Evolutionary conservation across 2,888 invertebrate species (phyloP), one percentile per base, ranked within the genome.

Genomic region (Drosophila quinaria): DNA sequence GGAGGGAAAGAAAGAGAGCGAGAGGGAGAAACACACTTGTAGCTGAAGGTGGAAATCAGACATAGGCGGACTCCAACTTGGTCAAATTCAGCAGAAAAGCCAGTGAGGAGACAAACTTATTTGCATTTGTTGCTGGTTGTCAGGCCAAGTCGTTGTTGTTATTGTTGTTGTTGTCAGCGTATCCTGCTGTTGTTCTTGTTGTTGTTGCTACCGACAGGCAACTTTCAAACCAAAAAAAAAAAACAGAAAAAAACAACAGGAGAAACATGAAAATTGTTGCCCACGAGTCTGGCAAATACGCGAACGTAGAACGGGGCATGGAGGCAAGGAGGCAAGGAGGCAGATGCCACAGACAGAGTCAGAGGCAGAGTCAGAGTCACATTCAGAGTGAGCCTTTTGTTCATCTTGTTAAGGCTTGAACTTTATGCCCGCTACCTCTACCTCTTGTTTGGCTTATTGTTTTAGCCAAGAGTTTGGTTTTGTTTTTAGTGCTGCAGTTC

Each of bases 231-330:
- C 50, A 41, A 49, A 46, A 58, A 22, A 44, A 29, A 15, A 17
- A 39, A 15, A 39, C 17, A n/a, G 19, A 44, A 58, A 25, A 42
- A 54, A 55, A 64, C 68, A n/a, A 37, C 37, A 37, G 6, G n/a
- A 61, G 68, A 62, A 82, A 89, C 90, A 87, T 83, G 88, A 88
- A 87, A 89, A 87, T 88, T 87, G 90, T 87, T 89, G 87, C 87
- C 87, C 90, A 89, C 90, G 88, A 87, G 90, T 89, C 87, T 87
- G 90, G 78, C 83, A 75, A 81, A 81, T 82, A 87, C 81, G 72
- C 74, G 63, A 42, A n/a, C 6, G n/a, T 37, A 37, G 25, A 13
- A n/a, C 4, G 37, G n/a, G 37, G 37, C 37, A 37, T n/a, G 54
- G 42, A 59, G 46, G 44, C 44, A 55, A n/a, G n/a, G n/a, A n/a